Conservation (phyloP, 64 coral and sea anemone genomes). For the Montipora cactus region DNA sequence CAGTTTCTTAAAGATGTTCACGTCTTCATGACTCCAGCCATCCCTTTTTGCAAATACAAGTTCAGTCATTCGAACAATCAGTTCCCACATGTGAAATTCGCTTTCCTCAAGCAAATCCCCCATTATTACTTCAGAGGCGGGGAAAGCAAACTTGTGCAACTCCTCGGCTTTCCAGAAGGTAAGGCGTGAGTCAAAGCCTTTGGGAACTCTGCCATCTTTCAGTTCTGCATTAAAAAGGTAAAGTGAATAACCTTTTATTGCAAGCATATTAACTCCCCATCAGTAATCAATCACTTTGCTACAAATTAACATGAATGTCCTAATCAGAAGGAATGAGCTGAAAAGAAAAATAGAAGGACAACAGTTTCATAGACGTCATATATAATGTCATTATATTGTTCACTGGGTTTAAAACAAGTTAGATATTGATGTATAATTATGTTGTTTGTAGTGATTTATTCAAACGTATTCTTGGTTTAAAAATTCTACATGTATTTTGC, state of each 20-base stretch:
- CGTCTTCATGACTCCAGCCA: slow-evolving; percentile 49
- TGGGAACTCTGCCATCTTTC: slow-evolving; percentile 33
- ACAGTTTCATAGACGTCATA: too few species aligned
- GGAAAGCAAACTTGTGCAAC: slow-evolving; percentile 49
- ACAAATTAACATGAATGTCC: neutral
- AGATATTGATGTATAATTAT: too few species aligned
- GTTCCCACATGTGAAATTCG: slow-evolving; percentile 28
- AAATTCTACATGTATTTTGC: too few species aligned
- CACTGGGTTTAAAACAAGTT: too few species aligned
- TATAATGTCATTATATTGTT: too few species aligned
- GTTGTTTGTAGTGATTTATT: too few species aligned
- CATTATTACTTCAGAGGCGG: slow-evolving; percentile 47
- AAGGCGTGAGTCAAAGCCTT: slow-evolving; percentile 24
- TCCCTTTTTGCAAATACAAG: slow-evolving; percentile 24
- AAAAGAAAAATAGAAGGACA: too few species aligned
- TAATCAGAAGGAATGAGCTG: too few species aligned
- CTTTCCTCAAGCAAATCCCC: neutral
- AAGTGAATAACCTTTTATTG: too few species aligned
- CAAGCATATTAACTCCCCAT: too few species aligned
- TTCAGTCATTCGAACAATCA: slow-evolving; percentile 27
- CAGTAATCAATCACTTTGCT: too few species aligned
- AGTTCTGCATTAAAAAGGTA: slow-evolving; percentile 6
- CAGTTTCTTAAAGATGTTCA: neutral
- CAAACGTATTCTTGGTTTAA: too few species aligned
- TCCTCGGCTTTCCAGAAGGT: slow-evolving; percentile 54